Conservation (phyloP, 2,797 vertebrate species). For the Sebastes itinus region DNA sequence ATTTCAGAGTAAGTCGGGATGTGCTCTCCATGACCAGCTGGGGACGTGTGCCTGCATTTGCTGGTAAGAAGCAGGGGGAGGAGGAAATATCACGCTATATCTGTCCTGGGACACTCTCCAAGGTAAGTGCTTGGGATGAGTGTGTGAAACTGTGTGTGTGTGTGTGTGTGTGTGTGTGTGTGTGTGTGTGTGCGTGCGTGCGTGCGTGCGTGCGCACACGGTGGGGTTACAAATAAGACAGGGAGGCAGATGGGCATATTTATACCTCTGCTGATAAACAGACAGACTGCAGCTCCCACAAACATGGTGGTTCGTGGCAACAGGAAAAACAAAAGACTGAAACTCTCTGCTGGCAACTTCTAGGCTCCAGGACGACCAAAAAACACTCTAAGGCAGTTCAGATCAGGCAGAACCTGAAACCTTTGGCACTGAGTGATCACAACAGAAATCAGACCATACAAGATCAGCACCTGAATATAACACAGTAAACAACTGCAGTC, state of each 20-base stretch:
- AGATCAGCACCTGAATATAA: conserved; percentile 1
- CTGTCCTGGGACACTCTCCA: conserved; percentile 64
- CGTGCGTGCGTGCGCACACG: neutral
- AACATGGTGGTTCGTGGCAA: conserved; percentile 42
- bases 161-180: neutral
- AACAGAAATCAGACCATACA: neutral
- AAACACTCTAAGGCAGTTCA: neutral
- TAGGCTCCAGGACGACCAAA: neutral
- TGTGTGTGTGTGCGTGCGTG: neutral
- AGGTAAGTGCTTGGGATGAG: conserved; percentile 45
- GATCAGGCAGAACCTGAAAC: conserved; percentile 17
- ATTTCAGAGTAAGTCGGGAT: conserved; percentile 16
- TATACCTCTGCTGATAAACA: conserved; percentile 53
- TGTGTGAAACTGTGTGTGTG: neutral
- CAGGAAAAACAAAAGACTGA: conserved; percentile 22
- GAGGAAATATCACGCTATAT: conserved; percentile 49
- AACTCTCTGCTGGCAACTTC: conserved; percentile 2
- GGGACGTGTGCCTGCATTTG: conserved; percentile 13
- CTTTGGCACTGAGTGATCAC: neutral
- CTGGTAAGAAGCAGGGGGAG: conserved; percentile 34
- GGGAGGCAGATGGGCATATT: conserved; percentile 44
- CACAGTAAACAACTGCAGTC: conserved; percentile 6
- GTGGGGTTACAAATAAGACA: conserved; percentile 57
- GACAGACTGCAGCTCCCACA: conserved; percentile 30
- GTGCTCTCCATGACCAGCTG: neutral